These are phyloP conservation scores for Perdita meconis DNA, from an alignment of 2,888 invertebrate genomes.

Conservation along the genomic window DNA sequence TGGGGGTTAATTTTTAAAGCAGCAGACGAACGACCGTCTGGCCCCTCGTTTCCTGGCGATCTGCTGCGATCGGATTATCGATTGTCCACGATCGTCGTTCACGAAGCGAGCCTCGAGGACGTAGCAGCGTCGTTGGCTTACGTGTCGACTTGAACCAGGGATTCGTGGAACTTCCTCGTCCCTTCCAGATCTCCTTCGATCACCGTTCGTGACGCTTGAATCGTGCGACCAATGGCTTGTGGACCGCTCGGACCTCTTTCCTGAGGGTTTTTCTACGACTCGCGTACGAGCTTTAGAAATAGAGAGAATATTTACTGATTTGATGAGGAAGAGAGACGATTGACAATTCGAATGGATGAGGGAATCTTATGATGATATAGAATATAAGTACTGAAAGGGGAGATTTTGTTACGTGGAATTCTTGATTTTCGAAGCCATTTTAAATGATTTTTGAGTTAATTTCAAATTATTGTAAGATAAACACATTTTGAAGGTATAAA, in stretches of 20 bases:
- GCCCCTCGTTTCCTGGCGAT: slow-evolving; percentile 24
- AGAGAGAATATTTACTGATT: not conserved
- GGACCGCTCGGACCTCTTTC: not conserved
- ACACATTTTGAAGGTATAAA: too few species aligned
- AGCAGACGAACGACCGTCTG: slow-evolving; percentile 42
- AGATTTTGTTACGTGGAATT: too few species aligned
- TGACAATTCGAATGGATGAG: not conserved
- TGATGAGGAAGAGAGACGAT: not conserved
- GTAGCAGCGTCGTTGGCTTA: not conserved
- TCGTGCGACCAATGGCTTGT: slow-evolving; percentile 5
- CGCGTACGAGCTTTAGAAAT: not conserved
- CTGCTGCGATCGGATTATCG: slow-evolving; percentile 48
- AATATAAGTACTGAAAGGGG: too few species aligned
- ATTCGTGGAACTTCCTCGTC: slow-evolving; percentile 21
- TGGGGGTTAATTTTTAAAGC: slow-evolving; percentile 65
- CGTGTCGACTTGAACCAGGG: not conserved
- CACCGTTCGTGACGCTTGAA: not conserved
- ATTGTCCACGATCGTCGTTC: slow-evolving; percentile 45
- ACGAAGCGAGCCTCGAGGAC: not conserved
- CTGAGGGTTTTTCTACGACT: not conserved
- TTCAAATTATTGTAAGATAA: too few species aligned
- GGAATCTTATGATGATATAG: too few species aligned
- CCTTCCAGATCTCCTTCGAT: not conserved
- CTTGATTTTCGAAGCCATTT: too few species aligned
- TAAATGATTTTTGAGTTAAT: too few species aligned